Percentiles rank a stretch among this genome's conserved stretches.
Conservation (phyloP, 2,888 invertebrate genomes). For the Nymphalis c-album region DNA sequence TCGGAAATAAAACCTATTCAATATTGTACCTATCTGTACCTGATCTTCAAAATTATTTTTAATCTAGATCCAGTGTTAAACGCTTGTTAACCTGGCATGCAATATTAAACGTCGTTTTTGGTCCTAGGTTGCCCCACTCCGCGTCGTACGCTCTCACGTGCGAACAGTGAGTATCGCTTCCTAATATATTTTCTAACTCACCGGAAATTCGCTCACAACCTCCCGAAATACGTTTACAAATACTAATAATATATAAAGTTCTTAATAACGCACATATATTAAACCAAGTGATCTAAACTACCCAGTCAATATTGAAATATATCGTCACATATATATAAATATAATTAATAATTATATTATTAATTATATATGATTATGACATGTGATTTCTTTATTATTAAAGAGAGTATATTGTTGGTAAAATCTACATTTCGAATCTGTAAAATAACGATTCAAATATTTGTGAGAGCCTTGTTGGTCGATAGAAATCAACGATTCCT, state of each 20-base stretch:
- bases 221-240: background rate
- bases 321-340: too few relatives aligned
- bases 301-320: too few relatives aligned
- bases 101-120: slow-evolving; percentile 76
- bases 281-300: too few relatives aligned
- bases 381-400: too few relatives aligned
- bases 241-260: background rate
- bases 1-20: background rate
- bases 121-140: slow-evolving; percentile 83
- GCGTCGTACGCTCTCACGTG: slow-evolving; percentile 84
- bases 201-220: slow-evolving; percentile 33
- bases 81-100: slow-evolving; percentile 79
- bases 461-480: too few relatives aligned
- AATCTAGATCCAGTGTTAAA: slow-evolving; percentile 48
- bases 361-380: too few relatives aligned
- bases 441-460: background rate
- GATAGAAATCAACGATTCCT: background rate
- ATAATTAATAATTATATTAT: too few relatives aligned
- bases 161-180: slow-evolving; percentile 84
- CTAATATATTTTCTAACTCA: slow-evolving; percentile 45
- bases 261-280: background rate
- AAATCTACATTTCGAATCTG: background rate
- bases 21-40: background rate
- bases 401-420: too few relatives aligned
- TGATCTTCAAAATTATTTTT: slow-evolving; percentile 3